These are phyloP conservation scores for Piliocolobus tephrosceles DNA, from an alignment of 2,113 vertebrate species.

Conservation along the genomic window DNA sequence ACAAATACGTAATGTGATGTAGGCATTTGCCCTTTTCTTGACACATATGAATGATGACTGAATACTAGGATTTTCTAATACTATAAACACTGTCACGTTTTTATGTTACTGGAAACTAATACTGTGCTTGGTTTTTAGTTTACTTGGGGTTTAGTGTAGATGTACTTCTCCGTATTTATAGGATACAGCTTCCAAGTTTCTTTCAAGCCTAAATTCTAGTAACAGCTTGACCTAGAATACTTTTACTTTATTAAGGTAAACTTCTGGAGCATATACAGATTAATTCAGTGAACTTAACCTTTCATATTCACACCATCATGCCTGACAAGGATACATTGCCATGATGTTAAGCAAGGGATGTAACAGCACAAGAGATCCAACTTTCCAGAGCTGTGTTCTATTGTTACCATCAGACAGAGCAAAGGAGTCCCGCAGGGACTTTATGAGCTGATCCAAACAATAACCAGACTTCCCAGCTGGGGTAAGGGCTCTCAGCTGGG, in stretches of 20 bases:
- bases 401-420: slow-evolving; percentile 1
- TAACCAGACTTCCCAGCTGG: slow-evolving; percentile 68
- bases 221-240: not conserved
- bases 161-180: not conserved
- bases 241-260: not conserved
- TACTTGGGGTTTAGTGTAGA: not conserved
- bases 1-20: not conserved
- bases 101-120: not conserved
- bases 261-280: not conserved
- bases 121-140: not conserved
- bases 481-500: slow-evolving; percentile 51
- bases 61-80: slow-evolving; percentile 4
- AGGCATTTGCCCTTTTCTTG: not conserved
- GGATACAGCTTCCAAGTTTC: not conserved
- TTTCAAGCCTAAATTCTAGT: not conserved
- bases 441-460: slow-evolving; percentile 63
- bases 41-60: not conserved
- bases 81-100: not conserved
- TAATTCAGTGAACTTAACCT: not conserved
- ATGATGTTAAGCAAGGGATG: not conserved
- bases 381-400: not conserved
- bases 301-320: not conserved
- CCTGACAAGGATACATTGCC: not conserved
- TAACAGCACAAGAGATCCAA: not conserved
- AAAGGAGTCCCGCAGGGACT: not conserved